Base-by-base conservation (phyloP, 1,140 invertebrate species). In the Pentalonia nigronervosa region DNA sequence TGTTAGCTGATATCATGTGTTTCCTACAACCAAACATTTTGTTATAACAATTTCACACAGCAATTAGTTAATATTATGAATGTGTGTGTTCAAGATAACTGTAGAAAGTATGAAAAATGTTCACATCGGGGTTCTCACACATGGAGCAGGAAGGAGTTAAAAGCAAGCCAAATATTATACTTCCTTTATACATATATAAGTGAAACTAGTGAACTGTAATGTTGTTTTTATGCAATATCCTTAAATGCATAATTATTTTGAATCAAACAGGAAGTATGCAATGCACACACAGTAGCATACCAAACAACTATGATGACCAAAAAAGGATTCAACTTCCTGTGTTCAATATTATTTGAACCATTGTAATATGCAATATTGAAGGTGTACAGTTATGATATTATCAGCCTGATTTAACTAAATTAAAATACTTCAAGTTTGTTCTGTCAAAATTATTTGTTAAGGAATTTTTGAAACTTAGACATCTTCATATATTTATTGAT, bases 1-100 rank as follows among this genome's bases (percentile, higher is more conserved):
- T 97, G 95, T 97, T 97, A 91, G 98, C 97, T 3, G 98, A 97
- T 94, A 98, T 94, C 81, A 96, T 96, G 94, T 96, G 96, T 94
- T 97, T 97, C 93, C 97, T 97, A 95, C 7, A 96, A 96, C 94
- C 94, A 94, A 89, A 94, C 94, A 93, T 90, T 60, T 90, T 53
- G 60, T 94, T 56, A 92, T 67, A 53, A 83, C 41, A 47, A n/a
- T n/a, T 86, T 94, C 56, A 94, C 84, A 87, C 8, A 60, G 84
- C 83, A 34, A 56, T 56, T 1, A 25, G 34, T 56, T 41, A n/a
- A 81, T 90, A 23, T n/a, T n/a, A 76, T 76, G 60, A n/a, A 76
- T 14, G 30, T 6, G n/a, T 76, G 60, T 34, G 87, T 20, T 47
- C 17, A 90, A 30, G 21, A 90, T 86, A 50, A 50, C 23, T 50